Evolutionary conservation across 2,113 vertebrate species (phyloP).

Genomic region (Piaya cayana): DNA sequence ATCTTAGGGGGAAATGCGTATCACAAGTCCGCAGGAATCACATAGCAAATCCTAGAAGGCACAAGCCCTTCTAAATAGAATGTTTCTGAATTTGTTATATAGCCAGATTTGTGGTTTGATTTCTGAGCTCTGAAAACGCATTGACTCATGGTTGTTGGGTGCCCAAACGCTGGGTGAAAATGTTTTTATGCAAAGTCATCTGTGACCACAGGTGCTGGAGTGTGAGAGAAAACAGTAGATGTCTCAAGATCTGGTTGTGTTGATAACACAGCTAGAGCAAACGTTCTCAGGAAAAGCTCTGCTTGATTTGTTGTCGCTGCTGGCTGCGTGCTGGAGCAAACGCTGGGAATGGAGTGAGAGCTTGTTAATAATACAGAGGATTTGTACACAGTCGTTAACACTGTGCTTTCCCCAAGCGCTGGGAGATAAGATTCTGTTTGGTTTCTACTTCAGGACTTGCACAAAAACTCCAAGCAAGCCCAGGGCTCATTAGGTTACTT

Average conservation of each 20-base stretch:
- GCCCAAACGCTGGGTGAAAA: not conserved
- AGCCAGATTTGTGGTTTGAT: not conserved
- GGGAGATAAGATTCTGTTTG: not conserved
- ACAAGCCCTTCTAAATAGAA: not conserved
- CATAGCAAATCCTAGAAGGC: not conserved
- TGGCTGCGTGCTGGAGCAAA: not conserved
- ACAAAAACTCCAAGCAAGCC: not conserved
- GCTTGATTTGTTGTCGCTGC: not conserved
- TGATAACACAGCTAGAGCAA: conserved; percentile 21
- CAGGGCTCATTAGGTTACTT: not conserved
- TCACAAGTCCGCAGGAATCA: not conserved
- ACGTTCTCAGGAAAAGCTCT: not conserved
- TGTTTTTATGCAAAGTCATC: not conserved
- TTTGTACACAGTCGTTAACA: not conserved
- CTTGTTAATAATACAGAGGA: not conserved
- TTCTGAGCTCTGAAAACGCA: not conserved
- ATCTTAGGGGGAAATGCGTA: not conserved
- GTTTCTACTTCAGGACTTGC: not conserved
- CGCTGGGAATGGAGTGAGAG: rapidly evolving
- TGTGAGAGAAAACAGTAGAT: conserved; percentile 16
- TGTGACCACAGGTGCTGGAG: not conserved
- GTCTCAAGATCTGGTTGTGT: not conserved
- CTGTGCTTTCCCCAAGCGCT: not conserved
- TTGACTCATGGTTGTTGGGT: not conserved
- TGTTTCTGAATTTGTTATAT: not conserved